Evolutionary conservation across 2,113 vertebrate species (phyloP), one percentile per base, ranked within the genome.

Genomic region (Cyphomyrus discorhynchus): DNA sequence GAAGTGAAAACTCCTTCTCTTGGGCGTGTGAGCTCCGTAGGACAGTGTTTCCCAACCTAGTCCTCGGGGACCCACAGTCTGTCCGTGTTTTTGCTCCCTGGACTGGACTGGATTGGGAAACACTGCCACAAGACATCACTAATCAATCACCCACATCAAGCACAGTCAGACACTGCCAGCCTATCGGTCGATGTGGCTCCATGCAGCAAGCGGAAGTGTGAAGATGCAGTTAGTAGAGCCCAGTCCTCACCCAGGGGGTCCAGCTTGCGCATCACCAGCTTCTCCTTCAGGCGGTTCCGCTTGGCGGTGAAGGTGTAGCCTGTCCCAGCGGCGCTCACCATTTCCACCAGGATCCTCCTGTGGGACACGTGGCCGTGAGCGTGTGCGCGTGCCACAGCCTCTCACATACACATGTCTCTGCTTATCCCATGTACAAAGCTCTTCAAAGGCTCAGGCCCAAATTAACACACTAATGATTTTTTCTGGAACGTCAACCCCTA

Each of bases 321-420:
- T 0, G 98, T 98, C 86, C 98, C 98, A 0, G 98, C 98, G 1
- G 97, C 96, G 39, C 98, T 99, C 89, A 97, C 8, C 98, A 99
- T 97, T 95, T 96, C 97, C 92, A 99, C 98, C 94, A 99, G 94
- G 89, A 99, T 31, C 42, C 95, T 96, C 56, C 98, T 99, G 56
- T 70, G 91, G 90, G 24, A 84, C 17, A 58, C 52, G 39, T 9
- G 27, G 45, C 53, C 42, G 27, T 50, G 3, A 89, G 24, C 0
- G 13, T 4, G 1, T 31, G 19, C 19, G 46, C 3, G 24, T 49
- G 13, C 46, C 13, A 3, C 47, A 86, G 46, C 1, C 47, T n/a
- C 24, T 50, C 46, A 52, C 11, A 46, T 3, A 31, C n/a, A 31
- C 49, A 86, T 0, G 2, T 50, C 45, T 5, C 45, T 86, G 24